Conservation (phyloP, 2,888 invertebrate genomes). For the Eupithecia centaureata region DNA sequence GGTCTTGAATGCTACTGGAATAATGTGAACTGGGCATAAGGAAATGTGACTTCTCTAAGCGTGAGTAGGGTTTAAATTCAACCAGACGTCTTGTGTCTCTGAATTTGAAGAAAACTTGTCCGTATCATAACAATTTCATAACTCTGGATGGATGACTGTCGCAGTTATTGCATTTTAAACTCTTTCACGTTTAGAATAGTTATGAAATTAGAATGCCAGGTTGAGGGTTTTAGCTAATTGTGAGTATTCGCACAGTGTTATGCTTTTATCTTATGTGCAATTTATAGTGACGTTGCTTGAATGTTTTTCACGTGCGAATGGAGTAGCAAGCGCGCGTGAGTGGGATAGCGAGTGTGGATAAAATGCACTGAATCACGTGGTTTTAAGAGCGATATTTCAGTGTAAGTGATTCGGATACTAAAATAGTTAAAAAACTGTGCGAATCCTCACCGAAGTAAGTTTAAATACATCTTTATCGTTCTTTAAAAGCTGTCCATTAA, state of each 20-base stretch:
- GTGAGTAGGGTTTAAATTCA: conserved; percentile 1
- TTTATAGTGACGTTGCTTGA: conserved; percentile 30
- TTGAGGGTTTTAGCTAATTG: conserved; percentile 36
- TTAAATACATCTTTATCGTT: conserved; percentile 39
- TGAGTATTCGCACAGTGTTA: conserved; percentile 38
- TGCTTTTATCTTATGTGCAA: conserved; percentile 27
- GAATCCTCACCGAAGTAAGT: conserved; percentile 34
- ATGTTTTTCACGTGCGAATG: conserved; percentile 24
- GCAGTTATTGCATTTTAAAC: conserved; percentile 6
- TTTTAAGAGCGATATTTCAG: conserved; percentile 16
- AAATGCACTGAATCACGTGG: conserved; percentile 16
- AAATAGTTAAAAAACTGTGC: conserved; percentile 26
- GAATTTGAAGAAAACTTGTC: not conserved
- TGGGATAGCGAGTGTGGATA: conserved; percentile 27
- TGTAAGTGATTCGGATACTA: conserved; percentile 16
- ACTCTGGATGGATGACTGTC: not conserved
- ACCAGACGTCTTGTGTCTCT: not conserved
- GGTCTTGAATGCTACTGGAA: no score
- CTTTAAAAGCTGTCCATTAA: conserved; percentile 64
- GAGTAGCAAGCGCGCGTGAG: conserved; percentile 22
- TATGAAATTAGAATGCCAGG: conserved; percentile 23
- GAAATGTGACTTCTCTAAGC: conserved; percentile 15
- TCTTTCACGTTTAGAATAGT: conserved; percentile 23
- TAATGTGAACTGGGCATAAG: no score
- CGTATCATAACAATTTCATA: not conserved